These are phyloP conservation scores for Calcarius ornatus DNA, from an alignment of 2,113 vertebrate species.

Conservation along the genomic window DNA sequence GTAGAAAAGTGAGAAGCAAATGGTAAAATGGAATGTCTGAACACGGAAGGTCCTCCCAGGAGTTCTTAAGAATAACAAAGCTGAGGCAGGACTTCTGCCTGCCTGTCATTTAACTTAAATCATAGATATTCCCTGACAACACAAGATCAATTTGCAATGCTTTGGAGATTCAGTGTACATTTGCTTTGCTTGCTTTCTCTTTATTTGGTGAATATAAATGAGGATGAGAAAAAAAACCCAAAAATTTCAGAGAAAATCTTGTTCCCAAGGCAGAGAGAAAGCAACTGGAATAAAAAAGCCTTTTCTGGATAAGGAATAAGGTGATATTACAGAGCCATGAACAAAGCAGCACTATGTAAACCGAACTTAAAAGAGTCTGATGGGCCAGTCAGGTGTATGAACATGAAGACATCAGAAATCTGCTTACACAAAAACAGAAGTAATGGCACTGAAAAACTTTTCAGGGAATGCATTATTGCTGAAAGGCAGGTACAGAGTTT, in stretches of 20 bases:
- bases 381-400: background rate
- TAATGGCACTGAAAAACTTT: background rate
- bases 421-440: background rate
- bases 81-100: background rate
- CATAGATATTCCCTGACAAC: background rate
- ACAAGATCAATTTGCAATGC: background rate
- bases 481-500: background rate
- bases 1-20: background rate
- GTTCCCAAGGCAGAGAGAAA: background rate
- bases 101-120: background rate
- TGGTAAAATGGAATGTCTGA: background rate
- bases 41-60: background rate
- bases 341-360: background rate
- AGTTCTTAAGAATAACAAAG: background rate
- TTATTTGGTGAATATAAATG: slow-evolving; percentile 10
- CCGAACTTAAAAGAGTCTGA: background rate
- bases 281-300: background rate
- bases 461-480: background rate
- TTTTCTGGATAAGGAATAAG: background rate
- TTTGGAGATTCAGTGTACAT: background rate
- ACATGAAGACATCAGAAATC: background rate
- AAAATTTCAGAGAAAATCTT: background rate
- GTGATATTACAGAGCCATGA: background rate
- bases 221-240: background rate
- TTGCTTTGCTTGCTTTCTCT: slow-evolving; percentile 1